Evolutionary conservation across 92 coral and sea anemone species (phyloP).

Genomic region (Umimayanthus chanpuru): DNA sequence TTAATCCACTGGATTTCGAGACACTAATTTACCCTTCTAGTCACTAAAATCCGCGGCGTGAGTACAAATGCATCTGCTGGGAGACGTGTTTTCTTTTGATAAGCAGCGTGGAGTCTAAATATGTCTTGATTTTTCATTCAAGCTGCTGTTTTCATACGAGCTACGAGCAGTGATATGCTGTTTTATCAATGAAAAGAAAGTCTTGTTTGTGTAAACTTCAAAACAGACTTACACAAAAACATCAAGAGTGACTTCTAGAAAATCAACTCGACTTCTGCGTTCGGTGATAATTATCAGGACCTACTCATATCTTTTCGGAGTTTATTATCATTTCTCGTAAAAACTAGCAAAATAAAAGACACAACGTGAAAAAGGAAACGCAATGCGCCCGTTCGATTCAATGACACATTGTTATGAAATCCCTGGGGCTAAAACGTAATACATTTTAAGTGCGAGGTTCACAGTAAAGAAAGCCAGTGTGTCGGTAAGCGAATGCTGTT

Average conservation of each 20-base stretch:
- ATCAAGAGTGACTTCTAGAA: slow-evolving; percentile 12
- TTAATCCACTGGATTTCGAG: not conserved
- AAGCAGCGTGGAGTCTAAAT: slow-evolving; percentile 61
- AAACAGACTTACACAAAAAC: slow-evolving; percentile 36
- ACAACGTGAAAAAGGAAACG: slow-evolving; percentile 3
- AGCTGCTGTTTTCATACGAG: slow-evolving; percentile 42
- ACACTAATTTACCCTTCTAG: slow-evolving; percentile 21
- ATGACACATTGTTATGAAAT: slow-evolving; percentile 28
- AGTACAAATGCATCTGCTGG: slow-evolving; percentile 64
- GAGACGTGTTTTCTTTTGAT: slow-evolving; percentile 52
- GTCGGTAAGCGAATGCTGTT: not conserved
- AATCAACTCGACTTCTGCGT: slow-evolving; percentile 13
- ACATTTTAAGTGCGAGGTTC: slow-evolving; percentile 29
- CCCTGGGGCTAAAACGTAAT: slow-evolving; percentile 41
- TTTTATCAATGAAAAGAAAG: slow-evolving; percentile 38
- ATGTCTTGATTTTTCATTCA: slow-evolving; percentile 64
- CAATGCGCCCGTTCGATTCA: slow-evolving; percentile 2
- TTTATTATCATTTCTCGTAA: slow-evolving; percentile 10
- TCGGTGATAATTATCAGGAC: not conserved
- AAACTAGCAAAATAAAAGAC: slow-evolving; percentile 1
- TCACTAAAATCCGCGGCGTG: slow-evolving; percentile 47
- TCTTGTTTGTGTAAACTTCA: slow-evolving; percentile 28
- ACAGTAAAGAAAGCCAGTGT: not conserved
- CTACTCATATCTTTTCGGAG: not conserved
- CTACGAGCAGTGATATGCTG: slow-evolving; percentile 31